Percentiles rank a stretch among this genome's conserved stretches.
phyloP scores from a whole-genome alignment of 2,113 vertebrate genomes.

The Salvelinus alpinus region DNA sequence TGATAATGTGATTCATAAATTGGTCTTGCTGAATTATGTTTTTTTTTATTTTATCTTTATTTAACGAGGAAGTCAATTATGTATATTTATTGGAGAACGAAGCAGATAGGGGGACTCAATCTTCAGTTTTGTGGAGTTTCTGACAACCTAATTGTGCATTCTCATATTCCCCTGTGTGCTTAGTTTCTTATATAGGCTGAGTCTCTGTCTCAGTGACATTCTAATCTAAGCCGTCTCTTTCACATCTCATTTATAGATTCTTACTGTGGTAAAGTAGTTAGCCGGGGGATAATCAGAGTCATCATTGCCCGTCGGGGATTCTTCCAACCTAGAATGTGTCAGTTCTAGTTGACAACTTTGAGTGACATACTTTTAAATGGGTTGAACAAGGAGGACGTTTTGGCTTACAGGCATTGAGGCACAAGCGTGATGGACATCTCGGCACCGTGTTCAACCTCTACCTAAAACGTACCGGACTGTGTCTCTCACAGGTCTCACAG shows the following conservation, averaged over 20 bases:
- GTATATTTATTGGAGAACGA: background rate
- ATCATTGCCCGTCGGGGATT: constrained; percentile 36
- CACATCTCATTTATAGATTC: constrained; percentile 39
- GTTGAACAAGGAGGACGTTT: constrained; percentile 37
- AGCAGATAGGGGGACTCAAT: background rate
- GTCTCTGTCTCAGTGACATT: constrained; percentile 15
- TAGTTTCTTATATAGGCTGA: background rate
- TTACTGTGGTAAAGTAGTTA: constrained; percentile 29
- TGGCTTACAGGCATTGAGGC: constrained; percentile 27
- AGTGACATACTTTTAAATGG: constrained; percentile 64
- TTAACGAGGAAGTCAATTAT: background rate
- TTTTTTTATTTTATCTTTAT: background rate
- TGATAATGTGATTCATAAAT: background rate
- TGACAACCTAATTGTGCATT: too few relatives aligned
- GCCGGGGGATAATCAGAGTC: constrained; percentile 28
- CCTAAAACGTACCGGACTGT: background rate
- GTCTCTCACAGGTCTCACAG: background rate
- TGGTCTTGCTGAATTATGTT: background rate
- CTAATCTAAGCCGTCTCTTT: constrained; percentile 9
- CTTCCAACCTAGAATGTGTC: constrained; percentile 31
- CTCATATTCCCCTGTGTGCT: background rate
- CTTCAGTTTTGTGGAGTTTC: too few relatives aligned
- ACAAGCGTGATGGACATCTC: background rate
- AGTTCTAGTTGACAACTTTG: constrained; percentile 50
- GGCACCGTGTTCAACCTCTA: background rate